phyloP scores from a whole-genome alignment of 2,888 invertebrate species.

The Augochlorella aurata region DNA sequence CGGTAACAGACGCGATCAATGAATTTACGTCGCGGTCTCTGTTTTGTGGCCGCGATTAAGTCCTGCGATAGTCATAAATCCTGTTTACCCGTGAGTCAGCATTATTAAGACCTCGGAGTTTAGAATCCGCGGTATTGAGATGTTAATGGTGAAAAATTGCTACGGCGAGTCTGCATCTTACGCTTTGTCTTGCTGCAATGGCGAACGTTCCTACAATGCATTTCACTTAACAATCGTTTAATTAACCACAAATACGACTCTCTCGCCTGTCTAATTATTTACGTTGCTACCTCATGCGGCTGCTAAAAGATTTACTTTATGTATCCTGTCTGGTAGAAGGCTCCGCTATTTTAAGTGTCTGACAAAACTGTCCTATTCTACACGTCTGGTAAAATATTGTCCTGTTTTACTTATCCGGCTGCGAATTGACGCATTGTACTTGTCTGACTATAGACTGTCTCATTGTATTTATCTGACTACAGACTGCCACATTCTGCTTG shows the following conservation, averaged over 20 bases:
- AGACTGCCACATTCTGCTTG: too few relatives aligned
- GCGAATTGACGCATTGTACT: too few relatives aligned
- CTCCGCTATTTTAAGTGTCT: too few relatives aligned
- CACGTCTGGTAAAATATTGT: not conserved
- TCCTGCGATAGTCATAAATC: slow-evolving; percentile 39
- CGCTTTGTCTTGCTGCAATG: not conserved
- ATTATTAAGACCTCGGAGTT: slow-evolving; percentile 13
- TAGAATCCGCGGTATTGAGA: slow-evolving; percentile 5
- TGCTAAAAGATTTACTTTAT: not conserved
- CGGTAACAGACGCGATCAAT: slow-evolving; percentile 37
- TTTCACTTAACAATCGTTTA: not conserved
- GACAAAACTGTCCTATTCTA: not conserved
- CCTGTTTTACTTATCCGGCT: not conserved
- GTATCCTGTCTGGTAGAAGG: not conserved
- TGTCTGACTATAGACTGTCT: too few relatives aligned
- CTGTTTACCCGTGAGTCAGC: slow-evolving; percentile 20
- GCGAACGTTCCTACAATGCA: not conserved
- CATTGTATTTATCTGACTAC: too few relatives aligned
- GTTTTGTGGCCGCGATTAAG: slow-evolving; percentile 31
- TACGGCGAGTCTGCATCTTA: not conserved
- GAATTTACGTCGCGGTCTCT: slow-evolving; percentile 37
- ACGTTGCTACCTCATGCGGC: not conserved
- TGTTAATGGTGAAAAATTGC: not conserved
- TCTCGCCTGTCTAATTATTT: not conserved
- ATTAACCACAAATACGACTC: not conserved